A percentile compares a stretch with the other conserved stretches of the same genome.
phyloP scores from a whole-genome alignment of 2,888 invertebrate genomes.

The Unio delphinus region DNA sequence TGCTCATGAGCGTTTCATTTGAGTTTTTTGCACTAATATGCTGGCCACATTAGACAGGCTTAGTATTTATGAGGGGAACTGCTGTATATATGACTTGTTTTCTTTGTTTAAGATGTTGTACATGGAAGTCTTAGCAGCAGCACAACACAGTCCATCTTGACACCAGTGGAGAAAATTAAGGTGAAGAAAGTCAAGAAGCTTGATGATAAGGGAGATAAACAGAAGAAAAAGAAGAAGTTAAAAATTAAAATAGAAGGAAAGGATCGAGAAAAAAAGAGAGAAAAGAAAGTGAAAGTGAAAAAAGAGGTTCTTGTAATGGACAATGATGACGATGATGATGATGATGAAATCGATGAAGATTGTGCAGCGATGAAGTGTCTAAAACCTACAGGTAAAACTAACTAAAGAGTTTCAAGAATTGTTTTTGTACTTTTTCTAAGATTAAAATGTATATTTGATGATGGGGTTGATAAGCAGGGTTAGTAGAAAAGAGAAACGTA shows the following conservation, averaged over 20 bases:
- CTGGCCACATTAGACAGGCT: too few species aligned
- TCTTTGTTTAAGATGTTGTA: too few species aligned
- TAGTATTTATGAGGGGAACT: too few species aligned
- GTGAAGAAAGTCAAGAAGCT: slow-evolving; percentile 38
- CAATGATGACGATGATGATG: slow-evolving; percentile 43
- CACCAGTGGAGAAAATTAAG: slow-evolving; percentile 29
- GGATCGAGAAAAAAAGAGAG: slow-evolving; percentile 51
- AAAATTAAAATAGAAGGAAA: slow-evolving; percentile 35
- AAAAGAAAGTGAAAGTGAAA: slow-evolving; percentile 49
- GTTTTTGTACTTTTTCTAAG: too few species aligned
- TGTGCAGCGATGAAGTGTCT: slow-evolving; percentile 69
- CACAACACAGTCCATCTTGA: slow-evolving; percentile 8
- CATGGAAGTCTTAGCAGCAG: not conserved
- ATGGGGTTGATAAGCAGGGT: too few species aligned
- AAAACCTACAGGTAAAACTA: slow-evolving; percentile 57
- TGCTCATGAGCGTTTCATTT: too few species aligned
- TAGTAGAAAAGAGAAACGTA: too few species aligned
- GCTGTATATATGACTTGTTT: too few species aligned
- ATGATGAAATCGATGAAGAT: slow-evolving; percentile 63
- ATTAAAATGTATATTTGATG: too few species aligned
- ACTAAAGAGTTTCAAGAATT: not conserved
- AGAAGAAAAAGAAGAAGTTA: slow-evolving; percentile 53
- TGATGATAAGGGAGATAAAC: slow-evolving; percentile 38
- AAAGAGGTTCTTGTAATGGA: slow-evolving; percentile 38
- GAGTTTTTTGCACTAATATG: too few species aligned